These are phyloP conservation scores for Paracanthobrama guichenoti DNA, from an alignment of 2,113 vertebrate species.

Conservation along the genomic window DNA sequence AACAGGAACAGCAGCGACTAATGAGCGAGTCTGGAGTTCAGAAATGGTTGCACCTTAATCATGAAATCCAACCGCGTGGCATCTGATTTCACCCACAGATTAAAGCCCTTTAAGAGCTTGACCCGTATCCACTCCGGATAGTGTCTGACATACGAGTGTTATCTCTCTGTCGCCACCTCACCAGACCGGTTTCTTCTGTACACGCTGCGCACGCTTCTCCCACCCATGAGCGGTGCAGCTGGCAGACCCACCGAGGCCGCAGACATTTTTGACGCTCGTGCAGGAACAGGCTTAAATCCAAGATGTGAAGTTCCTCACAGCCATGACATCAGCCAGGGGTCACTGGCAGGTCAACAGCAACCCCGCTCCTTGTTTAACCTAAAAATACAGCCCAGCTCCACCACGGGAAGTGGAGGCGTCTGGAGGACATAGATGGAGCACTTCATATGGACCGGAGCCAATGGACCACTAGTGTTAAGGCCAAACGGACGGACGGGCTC, in stretches of 20 bases:
- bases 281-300: conserved; percentile 70
- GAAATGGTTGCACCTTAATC: background rate
- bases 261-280: conserved; percentile 68
- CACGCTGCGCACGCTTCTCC: conserved; percentile 8
- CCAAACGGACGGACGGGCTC: background rate
- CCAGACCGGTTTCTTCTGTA: background rate
- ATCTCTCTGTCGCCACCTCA: conserved; percentile 13
- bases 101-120: background rate
- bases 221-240: background rate
- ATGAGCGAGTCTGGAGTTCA: background rate
- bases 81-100: background rate
- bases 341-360: conserved; percentile 66
- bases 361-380: conserved; percentile 58
- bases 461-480: conserved; percentile 39
- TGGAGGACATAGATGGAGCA: conserved; percentile 46
- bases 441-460: conserved; percentile 60
- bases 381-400: conserved; percentile 65
- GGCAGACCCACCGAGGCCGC: conserved; percentile 47
- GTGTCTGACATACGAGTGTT: background rate
- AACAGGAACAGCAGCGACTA: too few species aligned
- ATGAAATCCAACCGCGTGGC: background rate
- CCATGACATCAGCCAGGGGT: conserved; percentile 69
- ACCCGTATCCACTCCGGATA: background rate
- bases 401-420: conserved; percentile 64
- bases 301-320: conserved; percentile 77